phyloP scores from a whole-genome alignment of 2,888 invertebrate genomes.

The Eilema caniola region DNA sequence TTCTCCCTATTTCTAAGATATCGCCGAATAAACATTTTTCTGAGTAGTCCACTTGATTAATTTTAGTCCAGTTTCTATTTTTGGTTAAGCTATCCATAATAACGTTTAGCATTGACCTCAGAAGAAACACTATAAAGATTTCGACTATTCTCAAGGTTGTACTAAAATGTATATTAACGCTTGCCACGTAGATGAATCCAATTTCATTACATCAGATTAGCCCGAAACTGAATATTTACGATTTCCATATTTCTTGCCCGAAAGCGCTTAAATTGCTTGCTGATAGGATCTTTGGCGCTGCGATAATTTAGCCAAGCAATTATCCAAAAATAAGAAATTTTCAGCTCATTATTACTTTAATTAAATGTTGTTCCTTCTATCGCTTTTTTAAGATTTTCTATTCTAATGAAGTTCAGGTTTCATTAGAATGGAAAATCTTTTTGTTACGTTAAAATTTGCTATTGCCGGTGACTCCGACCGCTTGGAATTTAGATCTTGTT shows the following conservation, averaged over 20 bases:
- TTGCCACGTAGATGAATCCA: neutral
- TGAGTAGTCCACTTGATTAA: too few relatives aligned
- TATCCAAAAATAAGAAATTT: constrained; percentile 26
- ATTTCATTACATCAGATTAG: constrained; percentile 11
- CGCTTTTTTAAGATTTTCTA: neutral
- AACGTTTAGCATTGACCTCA: too few relatives aligned
- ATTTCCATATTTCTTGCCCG: constrained; percentile 14
- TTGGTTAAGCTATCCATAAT: too few relatives aligned
- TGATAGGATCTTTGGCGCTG: neutral
- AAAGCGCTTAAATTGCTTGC: constrained; percentile 19
- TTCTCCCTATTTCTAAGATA: too few relatives aligned
- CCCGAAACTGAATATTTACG: neutral
- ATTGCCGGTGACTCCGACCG: too few relatives aligned
- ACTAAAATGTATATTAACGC: neutral
- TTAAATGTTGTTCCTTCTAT: constrained; percentile 16
- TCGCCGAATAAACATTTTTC: too few relatives aligned
- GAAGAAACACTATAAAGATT: neutral
- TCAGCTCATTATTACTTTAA: constrained; percentile 21
- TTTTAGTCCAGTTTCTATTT: too few relatives aligned
- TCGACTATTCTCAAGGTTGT: neutral
- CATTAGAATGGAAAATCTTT: too few relatives aligned
- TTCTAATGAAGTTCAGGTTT: too few relatives aligned
- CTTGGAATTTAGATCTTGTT: too few relatives aligned
- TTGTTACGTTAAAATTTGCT: too few relatives aligned
- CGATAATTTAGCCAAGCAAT: constrained; percentile 20